Conservation (phyloP, 2,113 vertebrate species). For the Carettochelys insculpta region DNA sequence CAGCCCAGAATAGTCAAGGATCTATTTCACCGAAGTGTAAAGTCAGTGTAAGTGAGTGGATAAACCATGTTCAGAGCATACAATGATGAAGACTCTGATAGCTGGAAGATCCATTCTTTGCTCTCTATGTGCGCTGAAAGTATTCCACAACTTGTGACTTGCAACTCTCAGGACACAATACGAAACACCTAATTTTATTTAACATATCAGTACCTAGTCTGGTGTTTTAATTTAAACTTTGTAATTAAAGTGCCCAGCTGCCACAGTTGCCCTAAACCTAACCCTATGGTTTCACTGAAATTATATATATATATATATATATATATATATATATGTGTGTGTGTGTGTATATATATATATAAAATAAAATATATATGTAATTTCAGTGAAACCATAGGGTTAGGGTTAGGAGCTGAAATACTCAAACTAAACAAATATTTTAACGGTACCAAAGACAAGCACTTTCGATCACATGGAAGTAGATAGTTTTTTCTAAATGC, state of each 20-base stretch:
- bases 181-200: background rate
- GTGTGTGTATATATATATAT: too few species aligned
- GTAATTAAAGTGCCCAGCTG: background rate
- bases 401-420: accelerated
- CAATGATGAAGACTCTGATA: background rate
- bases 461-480: background rate
- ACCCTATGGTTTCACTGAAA: too few species aligned
- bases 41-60: background rate
- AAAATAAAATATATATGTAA: too few species aligned
- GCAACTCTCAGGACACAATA: background rate
- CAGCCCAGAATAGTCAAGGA: background rate
- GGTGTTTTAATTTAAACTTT: background rate
- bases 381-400: too few species aligned
- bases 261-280: too few species aligned
- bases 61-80: background rate
- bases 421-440: background rate
- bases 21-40: background rate
- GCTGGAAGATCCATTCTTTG: background rate
- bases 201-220: background rate
- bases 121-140: background rate
- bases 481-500: background rate
- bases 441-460: background rate
- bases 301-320: too few species aligned
- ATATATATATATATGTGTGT: too few species aligned
- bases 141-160: background rate